Conservation (phyloP, 2,888 invertebrate genomes). For the Thymelicus acteon region DNA sequence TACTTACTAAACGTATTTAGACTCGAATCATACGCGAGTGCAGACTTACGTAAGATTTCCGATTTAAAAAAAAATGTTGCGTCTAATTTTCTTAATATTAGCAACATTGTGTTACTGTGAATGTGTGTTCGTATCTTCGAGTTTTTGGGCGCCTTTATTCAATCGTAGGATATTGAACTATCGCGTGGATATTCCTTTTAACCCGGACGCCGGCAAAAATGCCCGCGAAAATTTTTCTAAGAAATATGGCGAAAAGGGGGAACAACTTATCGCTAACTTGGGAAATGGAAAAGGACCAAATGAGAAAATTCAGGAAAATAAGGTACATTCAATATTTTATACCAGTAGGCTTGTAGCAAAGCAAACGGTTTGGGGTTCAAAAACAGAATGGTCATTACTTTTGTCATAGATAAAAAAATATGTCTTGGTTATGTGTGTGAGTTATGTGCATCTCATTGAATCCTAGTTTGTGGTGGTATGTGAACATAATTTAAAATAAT, state of each 20-base stretch:
- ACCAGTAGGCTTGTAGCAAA: too few relatives aligned
- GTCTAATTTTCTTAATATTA: slow-evolving; percentile 47
- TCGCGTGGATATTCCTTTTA: slow-evolving; percentile 63
- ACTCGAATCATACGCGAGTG: slow-evolving; percentile 44
- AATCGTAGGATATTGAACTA: slow-evolving; percentile 68
- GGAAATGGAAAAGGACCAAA: slow-evolving; percentile 63
- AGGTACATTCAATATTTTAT: neutral
- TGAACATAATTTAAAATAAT: too few relatives aligned
- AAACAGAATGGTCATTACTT: too few relatives aligned
- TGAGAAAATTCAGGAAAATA: slow-evolving; percentile 8
- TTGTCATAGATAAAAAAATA: too few relatives aligned
- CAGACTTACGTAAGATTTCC: slow-evolving; percentile 34
- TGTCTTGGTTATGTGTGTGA: too few relatives aligned
- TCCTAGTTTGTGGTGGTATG: too few relatives aligned
- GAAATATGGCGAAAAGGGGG: slow-evolving; percentile 64
- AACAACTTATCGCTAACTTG: slow-evolving; percentile 62
- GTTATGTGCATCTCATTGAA: too few relatives aligned
- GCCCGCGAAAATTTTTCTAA: slow-evolving; percentile 54
- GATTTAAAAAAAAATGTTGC: slow-evolving; percentile 42
- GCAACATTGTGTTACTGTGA: slow-evolving; percentile 48
- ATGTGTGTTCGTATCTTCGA: slow-evolving; percentile 59
- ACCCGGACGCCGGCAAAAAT: slow-evolving; percentile 56
- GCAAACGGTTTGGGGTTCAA: too few relatives aligned
- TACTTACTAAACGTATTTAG: slow-evolving; percentile 44
- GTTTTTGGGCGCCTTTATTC: slow-evolving; percentile 74